A percentile compares a stretch with the other conserved stretches of the same genome.
Evolutionary conservation across 2,797 vertebrate species (phyloP).

Genomic region (Graptemys geographica): DNA sequence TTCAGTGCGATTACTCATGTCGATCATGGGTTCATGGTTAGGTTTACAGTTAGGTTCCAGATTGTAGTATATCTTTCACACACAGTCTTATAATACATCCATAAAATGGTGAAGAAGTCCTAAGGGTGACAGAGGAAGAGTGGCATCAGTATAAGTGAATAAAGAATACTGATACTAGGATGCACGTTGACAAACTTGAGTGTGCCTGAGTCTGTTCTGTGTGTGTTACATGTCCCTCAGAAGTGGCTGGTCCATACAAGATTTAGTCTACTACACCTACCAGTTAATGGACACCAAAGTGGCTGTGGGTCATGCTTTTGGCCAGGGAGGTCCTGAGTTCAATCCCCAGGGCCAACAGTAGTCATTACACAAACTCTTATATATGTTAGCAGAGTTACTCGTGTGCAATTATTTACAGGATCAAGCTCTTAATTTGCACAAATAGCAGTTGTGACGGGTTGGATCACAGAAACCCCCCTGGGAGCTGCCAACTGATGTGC

Average conservation of each 20-base stretch:
- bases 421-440: background rate
- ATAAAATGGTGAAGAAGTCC: background rate
- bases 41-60: too few relatives aligned
- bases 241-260: background rate
- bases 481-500: too few relatives aligned
- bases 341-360: background rate
- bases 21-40: background rate
- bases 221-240: background rate
- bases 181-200: background rate
- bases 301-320: background rate
- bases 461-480: too few relatives aligned
- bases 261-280: background rate
- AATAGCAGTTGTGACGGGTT: accelerated
- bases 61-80: background rate
- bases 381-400: background rate
- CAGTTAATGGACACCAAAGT: background rate
- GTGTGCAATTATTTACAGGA: background rate
- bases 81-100: background rate
- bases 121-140: accelerated
- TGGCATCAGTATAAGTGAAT: background rate
- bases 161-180: accelerated
- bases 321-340: background rate
- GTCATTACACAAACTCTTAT: background rate
- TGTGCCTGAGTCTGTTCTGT: background rate
- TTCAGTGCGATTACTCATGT: background rate